Base-by-base conservation (phyloP, 2,113 vertebrate species). In the Emydura subglobosa region DNA sequence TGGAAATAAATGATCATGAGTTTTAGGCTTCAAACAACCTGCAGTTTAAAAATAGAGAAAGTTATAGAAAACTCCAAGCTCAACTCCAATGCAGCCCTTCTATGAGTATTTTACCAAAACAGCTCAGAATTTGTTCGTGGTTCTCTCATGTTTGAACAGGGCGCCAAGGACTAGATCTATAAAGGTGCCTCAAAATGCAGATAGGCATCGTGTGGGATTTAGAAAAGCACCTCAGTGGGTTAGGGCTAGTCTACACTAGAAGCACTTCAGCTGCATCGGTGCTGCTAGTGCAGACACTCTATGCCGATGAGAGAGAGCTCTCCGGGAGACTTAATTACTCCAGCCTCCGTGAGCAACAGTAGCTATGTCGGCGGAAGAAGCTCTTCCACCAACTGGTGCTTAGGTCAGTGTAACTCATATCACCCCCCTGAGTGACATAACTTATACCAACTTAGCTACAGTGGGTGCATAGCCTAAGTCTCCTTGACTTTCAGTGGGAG, bases 1-100 rank as follows among this genome's bases (percentile, higher is more conserved):
- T 96, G 95, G 97, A 97, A 98, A 97, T 97, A 97, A 97, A 98
- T 98, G 95, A 98, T 97, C 97, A 97, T 92, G 96, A 83, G 97
- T 54, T 94, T 92, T 92, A 91, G 86, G 91, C 97, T 97, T 98
- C 97, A 96, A 97, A 97, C 94, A 97, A 39, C 55, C 91, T 7
- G 21, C 68, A 91, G 95, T 87, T 89, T 65, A 65, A 88, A 83
- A 96, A 91, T 88, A 76, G 85, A n/a, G 89, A 91, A 90, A 82
- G 89, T 39, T 83, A 89, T 94, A 94, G 96, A 96, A 97, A 88
- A 91, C 96, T 92, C 80, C 89, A 89, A 90, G 92, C 91, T 96
- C 84, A 82, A 42, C 79, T 95, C 88, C 89, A 86, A 83, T 34
- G 25, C 72, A 90, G 93, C 74, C 74, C 93, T 92, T 10, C 95